Conservation (phyloP, 2,888 invertebrate genomes). For the Octonoba sinensis region DNA sequence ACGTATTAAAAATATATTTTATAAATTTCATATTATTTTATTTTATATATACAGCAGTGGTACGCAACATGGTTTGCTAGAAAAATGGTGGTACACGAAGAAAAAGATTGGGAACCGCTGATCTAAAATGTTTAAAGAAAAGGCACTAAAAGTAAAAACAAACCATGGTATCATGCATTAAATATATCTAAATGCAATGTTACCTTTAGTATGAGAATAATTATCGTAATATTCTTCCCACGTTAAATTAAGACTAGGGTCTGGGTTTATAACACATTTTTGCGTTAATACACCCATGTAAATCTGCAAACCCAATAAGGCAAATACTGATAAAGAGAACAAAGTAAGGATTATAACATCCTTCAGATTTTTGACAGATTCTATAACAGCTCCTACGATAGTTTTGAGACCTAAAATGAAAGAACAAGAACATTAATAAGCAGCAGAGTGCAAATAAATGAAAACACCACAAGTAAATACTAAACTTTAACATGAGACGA, state of each 20-base stretch:
- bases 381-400: constrained; percentile 99
- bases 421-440: background rate
- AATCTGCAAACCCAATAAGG: constrained; percentile 97
- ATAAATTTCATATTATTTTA: no score
- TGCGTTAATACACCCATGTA: constrained; percentile 97
- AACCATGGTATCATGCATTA: no score
- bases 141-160: constrained; percentile 81
- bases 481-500: no score
- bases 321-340: constrained; percentile 98
- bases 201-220: constrained; percentile 36
- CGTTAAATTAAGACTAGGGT: constrained; percentile 41
- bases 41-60: no score
- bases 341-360: constrained; percentile 99
- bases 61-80: no score
- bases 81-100: no score
- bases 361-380: constrained; percentile 98
- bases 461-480: no score
- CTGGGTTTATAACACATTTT: constrained; percentile 81
- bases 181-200: background rate
- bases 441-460: background rate
- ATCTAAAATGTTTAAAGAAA: constrained; percentile 88
- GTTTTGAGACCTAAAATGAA: constrained; percentile 89
- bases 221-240: constrained; percentile 24
- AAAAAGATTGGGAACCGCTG: no score
- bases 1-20: no score